Percentiles rank a stretch among this genome's conserved stretches.
These are phyloP conservation scores for Linnaemya tessellans DNA, from an alignment of 2,888 invertebrate genomes.

Conservation along the genomic window DNA sequence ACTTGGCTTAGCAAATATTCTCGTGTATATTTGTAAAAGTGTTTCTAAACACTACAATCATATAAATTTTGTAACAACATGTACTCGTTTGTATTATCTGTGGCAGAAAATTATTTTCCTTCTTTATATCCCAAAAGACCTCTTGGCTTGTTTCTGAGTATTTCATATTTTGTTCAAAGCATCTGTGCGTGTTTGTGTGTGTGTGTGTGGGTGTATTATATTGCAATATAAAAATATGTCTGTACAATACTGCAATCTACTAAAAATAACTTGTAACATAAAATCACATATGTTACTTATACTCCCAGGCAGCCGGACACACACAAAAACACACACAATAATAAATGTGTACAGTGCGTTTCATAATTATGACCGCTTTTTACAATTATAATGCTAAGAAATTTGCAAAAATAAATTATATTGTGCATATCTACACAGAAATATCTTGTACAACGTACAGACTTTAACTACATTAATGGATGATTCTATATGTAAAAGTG, in stretches of 20 bases:
- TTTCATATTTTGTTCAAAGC: background rate
- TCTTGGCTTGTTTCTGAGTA: background rate
- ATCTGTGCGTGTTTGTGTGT: background rate
- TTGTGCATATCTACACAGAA: too few species aligned
- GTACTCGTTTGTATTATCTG: background rate
- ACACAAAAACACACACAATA: background rate
- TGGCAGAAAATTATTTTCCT: background rate
- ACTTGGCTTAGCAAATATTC: background rate
- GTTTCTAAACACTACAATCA: constrained; percentile 5
- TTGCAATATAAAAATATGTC: constrained; percentile 21
- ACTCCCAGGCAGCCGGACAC: background rate
- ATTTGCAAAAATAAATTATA: too few species aligned
- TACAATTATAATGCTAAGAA: too few species aligned
- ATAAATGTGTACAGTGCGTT: background rate
- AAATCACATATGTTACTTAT: constrained; percentile 31
- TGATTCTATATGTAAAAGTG: too few species aligned
- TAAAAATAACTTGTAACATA: constrained; percentile 27
- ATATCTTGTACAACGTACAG: too few species aligned
- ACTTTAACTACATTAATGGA: too few species aligned
- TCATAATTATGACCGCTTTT: background rate
- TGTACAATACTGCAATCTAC: constrained; percentile 2
- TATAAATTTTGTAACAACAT: constrained; percentile 7
- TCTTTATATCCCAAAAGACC: background rate
- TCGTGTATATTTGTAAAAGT: background rate
- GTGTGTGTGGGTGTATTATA: constrained; percentile 5